Evolutionary conservation across 2,888 invertebrate species (phyloP).

Genomic region (Chymomyza fuscimana): DNA sequence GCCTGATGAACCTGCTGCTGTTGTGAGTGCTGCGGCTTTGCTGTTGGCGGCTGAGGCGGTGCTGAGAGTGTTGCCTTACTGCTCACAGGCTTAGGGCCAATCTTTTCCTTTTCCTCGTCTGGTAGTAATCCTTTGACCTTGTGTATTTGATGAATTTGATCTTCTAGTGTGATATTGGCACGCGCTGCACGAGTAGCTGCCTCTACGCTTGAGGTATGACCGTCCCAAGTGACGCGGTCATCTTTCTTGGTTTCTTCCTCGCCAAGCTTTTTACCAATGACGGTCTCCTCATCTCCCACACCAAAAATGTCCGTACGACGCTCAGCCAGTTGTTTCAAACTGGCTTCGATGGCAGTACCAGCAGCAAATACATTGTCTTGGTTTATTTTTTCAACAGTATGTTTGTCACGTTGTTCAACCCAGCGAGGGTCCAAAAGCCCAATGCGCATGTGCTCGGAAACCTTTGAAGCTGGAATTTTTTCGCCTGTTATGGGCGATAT

Average conservation of each 20-base stretch:
- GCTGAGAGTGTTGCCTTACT: constrained; percentile 75
- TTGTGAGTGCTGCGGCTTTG: constrained; percentile 51
- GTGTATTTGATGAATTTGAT: constrained; percentile 98
- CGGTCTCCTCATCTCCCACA: constrained; percentile 98
- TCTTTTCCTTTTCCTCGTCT: constrained; percentile 98
- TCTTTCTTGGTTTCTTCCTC: constrained; percentile 92
- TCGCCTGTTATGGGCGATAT: constrained; percentile 99
- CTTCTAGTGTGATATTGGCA: constrained; percentile 96
- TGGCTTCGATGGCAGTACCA: constrained; percentile 95
- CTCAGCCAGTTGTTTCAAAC: constrained; percentile 96
- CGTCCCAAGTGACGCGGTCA: constrained; percentile 98
- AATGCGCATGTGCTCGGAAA: constrained; percentile 98
- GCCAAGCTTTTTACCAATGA: constrained; percentile 98
- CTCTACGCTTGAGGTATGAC: constrained; percentile 97
- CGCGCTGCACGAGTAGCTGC: constrained; percentile 96
- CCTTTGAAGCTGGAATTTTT: constrained; percentile 97
- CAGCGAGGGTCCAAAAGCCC: constrained; percentile 97
- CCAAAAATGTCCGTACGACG: constrained; percentile 99
- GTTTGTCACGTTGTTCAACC: constrained; percentile 97
- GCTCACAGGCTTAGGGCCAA: constrained; percentile 91
- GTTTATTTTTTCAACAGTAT: constrained; percentile 94
- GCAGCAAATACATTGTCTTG: constrained; percentile 85
- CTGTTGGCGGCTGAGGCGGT: constrained; percentile 75
- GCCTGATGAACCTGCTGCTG: constrained; percentile 57
- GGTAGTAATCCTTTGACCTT: constrained; percentile 95